Conservation (phyloP, 2,113 vertebrate genomes). For the Paraplagusia blochii region DNA sequence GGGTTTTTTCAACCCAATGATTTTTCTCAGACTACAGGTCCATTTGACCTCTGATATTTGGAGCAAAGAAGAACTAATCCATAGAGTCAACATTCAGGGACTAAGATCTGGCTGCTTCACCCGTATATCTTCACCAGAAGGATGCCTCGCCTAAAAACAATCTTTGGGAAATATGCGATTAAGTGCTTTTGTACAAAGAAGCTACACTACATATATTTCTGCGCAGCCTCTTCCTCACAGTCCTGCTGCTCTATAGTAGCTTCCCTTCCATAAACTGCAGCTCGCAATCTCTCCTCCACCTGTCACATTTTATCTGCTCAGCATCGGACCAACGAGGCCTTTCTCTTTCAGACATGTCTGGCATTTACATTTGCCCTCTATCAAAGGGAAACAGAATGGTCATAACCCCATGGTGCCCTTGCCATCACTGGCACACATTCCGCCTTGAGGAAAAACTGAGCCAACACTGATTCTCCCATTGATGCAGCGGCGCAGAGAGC, state of each 20-base stretch:
- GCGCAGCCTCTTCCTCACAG: slow-evolving; percentile 2
- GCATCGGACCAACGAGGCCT: slow-evolving; percentile 54
- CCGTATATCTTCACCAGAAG: too few species aligned
- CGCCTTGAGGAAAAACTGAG: slow-evolving; percentile 30
- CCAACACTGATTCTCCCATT: slow-evolving; percentile 26
- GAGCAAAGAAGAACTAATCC: slow-evolving; percentile 2
- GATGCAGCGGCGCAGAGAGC: slow-evolving; percentile 5
- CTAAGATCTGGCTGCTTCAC: too few species aligned
- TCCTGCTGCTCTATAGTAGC: not conserved
- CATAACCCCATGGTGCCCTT: slow-evolving; percentile 45
- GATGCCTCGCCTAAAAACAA: too few species aligned
- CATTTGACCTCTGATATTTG: not conserved
- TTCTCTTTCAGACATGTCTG: slow-evolving; percentile 66
- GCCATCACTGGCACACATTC: slow-evolving; percentile 38
- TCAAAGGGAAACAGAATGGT: slow-evolving; percentile 65
- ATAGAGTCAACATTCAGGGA: not conserved
- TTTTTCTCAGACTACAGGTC: not conserved
- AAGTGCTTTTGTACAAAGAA: too few species aligned
- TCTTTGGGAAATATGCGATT: too few species aligned
- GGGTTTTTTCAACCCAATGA: not conserved
- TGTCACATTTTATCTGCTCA: slow-evolving; percentile 67
- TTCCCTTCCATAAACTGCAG: slow-evolving; percentile 6
- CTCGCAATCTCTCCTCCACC: slow-evolving; percentile 33
- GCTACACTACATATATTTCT: not conserved
- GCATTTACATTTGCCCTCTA: slow-evolving; percentile 79